Evolutionary conservation across 2,888 invertebrate species (phyloP), one percentile per base, ranked within the genome.

Genomic region (Tetanocera ferruginea): DNA sequence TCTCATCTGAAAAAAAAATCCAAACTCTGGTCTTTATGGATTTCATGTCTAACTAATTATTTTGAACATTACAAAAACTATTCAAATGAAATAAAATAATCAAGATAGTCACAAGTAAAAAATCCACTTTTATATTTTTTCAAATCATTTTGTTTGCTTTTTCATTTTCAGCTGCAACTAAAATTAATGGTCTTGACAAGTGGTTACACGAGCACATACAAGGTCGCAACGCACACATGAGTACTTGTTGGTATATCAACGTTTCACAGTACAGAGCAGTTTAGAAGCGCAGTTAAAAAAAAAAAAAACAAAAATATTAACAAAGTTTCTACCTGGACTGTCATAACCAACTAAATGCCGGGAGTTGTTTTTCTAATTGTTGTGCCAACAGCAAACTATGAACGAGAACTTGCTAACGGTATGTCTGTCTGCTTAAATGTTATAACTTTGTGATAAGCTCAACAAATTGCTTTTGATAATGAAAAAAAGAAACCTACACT

Each of bases 301-400:
- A 66, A 1, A 37, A 37, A 37, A 6, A 37, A 31, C 5, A 64
- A 3, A 34, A 2, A 25, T 11, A 4, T 43, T 28, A 5, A 60
- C 25, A 60, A 60, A 23, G 9, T 11, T 23, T 0, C 23, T 11
- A 60, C 14, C 25, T 19, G 28, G 6, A 60, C n/a, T 5, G 43
- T n/a, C 34, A 34, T 34, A 67, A 5, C 66, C 28, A 37, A 67
- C 64, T 62, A 85, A 80, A 92, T 93, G 93, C 91, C 92, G 75
- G 94, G 94, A 81, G 94, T 94, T 6, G 91, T 94, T 79, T 94
- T 94, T 85, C 87, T 94, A 77, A 92, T 94, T 79, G 93, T 92
- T 84, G 93, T 94, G 83, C 94, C 94, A 9, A 93, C 94, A 78
- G 91, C 93, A 76, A 93, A 92, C 86, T 92, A 92, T 84, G 94